These are phyloP conservation scores for Schizothorax lantsangensis DNA, from an alignment of 2,797 vertebrate genomes.

Conservation along the genomic window DNA sequence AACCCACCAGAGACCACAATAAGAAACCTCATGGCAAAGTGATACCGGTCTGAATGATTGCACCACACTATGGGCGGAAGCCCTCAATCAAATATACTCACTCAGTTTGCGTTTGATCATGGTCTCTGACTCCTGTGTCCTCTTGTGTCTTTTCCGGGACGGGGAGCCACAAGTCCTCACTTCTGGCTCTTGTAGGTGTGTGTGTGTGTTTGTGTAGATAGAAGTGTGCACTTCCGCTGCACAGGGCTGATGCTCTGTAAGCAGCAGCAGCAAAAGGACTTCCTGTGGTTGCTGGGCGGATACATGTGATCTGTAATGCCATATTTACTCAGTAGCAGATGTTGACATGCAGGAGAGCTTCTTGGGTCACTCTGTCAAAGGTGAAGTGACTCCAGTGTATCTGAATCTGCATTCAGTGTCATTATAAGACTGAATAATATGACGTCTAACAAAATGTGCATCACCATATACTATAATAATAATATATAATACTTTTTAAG, in stretches of 20 bases:
- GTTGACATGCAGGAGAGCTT: not conserved
- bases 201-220: conserved; percentile 7
- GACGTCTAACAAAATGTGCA: not conserved
- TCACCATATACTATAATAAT: not conserved
- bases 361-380: conserved; percentile 29
- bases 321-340: not conserved
- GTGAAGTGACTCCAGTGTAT: not conserved
- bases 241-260: conserved; percentile 20
- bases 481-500: not conserved
- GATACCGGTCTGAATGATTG: not conserved
- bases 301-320: not conserved
- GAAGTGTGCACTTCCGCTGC: conserved; percentile 28
- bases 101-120: conserved; percentile 76
- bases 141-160: conserved; percentile 16
- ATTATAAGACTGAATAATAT: not conserved
- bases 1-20: conserved; percentile 3
- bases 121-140: conserved; percentile 50
- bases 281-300: conserved; percentile 53
- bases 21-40: conserved; percentile 17
- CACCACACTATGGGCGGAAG: not conserved
- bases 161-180: not conserved
- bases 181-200: not conserved
- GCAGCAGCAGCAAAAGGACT: conserved; percentile 37
- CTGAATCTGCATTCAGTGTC: not conserved
- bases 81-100: conserved; percentile 68